A percentile compares a stretch with the other conserved stretches of the same genome.
Evolutionary conservation across 1,140 invertebrate genomes (phyloP).

Genomic region (Diprion similis): DNA sequence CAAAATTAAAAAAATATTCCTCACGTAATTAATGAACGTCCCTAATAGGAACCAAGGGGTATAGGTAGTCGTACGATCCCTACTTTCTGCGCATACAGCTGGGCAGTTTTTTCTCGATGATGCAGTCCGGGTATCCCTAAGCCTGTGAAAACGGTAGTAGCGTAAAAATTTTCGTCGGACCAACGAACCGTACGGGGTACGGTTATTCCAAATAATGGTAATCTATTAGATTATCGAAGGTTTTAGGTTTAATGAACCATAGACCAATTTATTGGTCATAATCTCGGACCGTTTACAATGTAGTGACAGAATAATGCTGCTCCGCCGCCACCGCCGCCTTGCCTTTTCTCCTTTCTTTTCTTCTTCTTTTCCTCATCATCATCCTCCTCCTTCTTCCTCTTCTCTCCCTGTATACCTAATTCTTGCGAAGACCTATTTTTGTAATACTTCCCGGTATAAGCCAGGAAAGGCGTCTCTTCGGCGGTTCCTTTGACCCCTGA

Average conservation of each 20-base stretch:
- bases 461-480: slow-evolving; percentile 12
- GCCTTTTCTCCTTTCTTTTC: no score
- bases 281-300: slow-evolving; percentile 50
- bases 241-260: slow-evolving; percentile 61
- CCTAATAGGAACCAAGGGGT: no score
- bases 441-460: slow-evolving; percentile 4
- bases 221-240: slow-evolving; percentile 62
- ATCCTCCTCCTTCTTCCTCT: no score
- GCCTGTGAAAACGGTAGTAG: neutral
- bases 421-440: no score
- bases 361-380: no score
- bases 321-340: no score
- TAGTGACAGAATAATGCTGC: slow-evolving; percentile 23
- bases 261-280: slow-evolving; percentile 60
- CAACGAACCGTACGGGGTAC: slow-evolving; percentile 56
- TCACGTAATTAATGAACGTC: no score
- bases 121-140: neutral
- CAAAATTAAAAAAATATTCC: no score
- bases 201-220: slow-evolving; percentile 55
- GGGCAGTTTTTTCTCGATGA: neutral
- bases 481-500: slow-evolving; percentile 24
- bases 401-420: no score
- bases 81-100: no score
- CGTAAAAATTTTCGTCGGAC: slow-evolving; percentile 13
- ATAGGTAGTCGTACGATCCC: no score